These are phyloP conservation scores for Nothobranchius kuhntae DNA, from an alignment of 2,113 vertebrate species.

Conservation along the genomic window DNA sequence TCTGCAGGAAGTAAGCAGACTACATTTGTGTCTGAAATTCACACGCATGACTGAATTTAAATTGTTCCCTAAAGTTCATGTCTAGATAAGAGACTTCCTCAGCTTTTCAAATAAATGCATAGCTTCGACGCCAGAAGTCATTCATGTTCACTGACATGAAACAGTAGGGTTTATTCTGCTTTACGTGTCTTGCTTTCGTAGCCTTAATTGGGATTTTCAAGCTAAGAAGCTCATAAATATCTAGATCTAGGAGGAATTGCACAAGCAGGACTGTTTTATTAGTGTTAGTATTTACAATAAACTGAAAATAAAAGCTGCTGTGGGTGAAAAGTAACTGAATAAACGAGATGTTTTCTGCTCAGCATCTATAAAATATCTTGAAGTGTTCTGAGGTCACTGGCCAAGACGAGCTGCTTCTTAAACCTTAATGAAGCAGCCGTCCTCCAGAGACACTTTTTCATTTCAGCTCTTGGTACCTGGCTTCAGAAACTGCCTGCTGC, in stretches of 20 bases:
- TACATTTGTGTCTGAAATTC: neutral
- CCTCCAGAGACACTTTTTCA: slow-evolving; percentile 59
- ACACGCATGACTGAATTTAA: neutral
- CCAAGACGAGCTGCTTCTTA: slow-evolving; percentile 36
- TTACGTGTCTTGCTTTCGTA: neutral
- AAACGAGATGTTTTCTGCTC: neutral
- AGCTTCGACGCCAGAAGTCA: neutral
- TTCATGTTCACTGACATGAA: neutral
- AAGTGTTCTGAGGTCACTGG: slow-evolving; percentile 54
- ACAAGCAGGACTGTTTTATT: neutral
- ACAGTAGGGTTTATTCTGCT: neutral
- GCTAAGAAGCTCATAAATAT: neutral
- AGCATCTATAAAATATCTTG: slow-evolving; percentile 6
- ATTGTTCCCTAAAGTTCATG: neutral
- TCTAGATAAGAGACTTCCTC: neutral
- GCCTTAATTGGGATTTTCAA: neutral
- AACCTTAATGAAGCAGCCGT: slow-evolving; percentile 64
- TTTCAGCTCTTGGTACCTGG: slow-evolving; percentile 64
- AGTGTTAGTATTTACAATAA: neutral
- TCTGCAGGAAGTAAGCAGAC: neutral
- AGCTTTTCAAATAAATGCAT: neutral
- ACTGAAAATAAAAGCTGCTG: neutral
- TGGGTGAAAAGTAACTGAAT: neutral
- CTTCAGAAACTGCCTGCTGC: slow-evolving; percentile 47
- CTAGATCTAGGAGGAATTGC: neutral